Evolutionary conservation across 2,888 invertebrate species (phyloP).

Genomic region (Hirudinaria manillensis): DNA sequence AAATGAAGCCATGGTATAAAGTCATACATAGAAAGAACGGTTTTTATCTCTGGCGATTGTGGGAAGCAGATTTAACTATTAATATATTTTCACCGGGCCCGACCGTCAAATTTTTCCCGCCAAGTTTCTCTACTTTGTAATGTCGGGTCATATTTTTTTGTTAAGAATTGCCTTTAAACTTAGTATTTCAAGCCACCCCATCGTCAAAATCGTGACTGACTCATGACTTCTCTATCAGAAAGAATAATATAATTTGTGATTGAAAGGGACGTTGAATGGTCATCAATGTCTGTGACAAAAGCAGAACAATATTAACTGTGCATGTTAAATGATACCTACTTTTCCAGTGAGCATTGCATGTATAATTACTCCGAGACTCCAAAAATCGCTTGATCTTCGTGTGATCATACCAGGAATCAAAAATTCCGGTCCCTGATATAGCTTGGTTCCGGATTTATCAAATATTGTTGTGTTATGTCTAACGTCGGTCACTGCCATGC

Average conservation of each 20-base stretch:
- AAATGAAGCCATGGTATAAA: too few relatives aligned
- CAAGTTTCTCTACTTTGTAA: too few relatives aligned
- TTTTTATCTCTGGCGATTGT: too few relatives aligned
- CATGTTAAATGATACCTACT: neutral
- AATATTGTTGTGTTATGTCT: slow-evolving; percentile 26
- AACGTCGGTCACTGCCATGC: slow-evolving; percentile 22
- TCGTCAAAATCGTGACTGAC: too few relatives aligned
- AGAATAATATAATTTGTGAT: neutral
- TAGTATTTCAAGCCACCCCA: neutral
- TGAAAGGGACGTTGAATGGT: neutral
- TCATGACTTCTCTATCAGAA: too few relatives aligned
- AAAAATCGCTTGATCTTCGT: slow-evolving; percentile 28
- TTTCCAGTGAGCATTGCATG: slow-evolving; percentile 29
- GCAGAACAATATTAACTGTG: neutral
- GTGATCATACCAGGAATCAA: slow-evolving; percentile 28
- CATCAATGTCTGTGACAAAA: neutral
- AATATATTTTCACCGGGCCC: too few relatives aligned
- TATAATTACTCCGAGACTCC: slow-evolving; percentile 26
- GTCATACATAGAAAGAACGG: too few relatives aligned
- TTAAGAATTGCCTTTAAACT: neutral
- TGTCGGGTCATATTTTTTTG: neutral
- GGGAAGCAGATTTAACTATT: too few relatives aligned
- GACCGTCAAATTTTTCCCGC: too few relatives aligned
- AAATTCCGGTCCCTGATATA: slow-evolving; percentile 30
- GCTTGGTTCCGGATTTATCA: slow-evolving; percentile 25